These are phyloP conservation scores for Blastomussa wellsi DNA, from an alignment of 92 coral and sea anemone genomes.

Conservation along the genomic window DNA sequence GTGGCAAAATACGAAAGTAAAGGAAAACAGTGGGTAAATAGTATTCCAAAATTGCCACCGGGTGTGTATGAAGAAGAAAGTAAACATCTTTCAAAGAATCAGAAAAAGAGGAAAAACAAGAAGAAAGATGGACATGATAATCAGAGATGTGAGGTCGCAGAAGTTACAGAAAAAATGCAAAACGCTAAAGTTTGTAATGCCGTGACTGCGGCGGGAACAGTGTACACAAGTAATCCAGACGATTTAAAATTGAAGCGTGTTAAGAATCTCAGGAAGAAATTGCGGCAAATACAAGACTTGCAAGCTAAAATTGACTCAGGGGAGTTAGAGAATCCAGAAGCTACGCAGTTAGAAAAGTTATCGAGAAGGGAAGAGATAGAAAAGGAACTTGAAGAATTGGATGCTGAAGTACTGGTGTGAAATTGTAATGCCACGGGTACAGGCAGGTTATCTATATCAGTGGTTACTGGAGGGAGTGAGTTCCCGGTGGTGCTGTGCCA, in stretches of 20 bases:
- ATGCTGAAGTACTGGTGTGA: conserved; percentile 21
- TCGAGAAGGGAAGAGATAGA: conserved; percentile 73
- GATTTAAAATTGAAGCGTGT: conserved; percentile 77
- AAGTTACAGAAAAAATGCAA: conserved; percentile 53
- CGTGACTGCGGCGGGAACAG: conserved; percentile 59
- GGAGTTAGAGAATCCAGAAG: conserved; percentile 74
- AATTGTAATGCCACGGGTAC: background rate
- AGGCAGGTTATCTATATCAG: background rate
- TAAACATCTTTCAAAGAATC: conserved; percentile 70
- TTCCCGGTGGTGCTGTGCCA: background rate
- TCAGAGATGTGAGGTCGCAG: conserved; percentile 36
- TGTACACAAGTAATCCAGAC: conserved; percentile 70
- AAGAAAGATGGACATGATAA: conserved; percentile 23
- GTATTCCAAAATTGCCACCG: conserved; percentile 76
- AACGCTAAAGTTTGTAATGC: conserved; percentile 37
- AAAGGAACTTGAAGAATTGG: conserved; percentile 75
- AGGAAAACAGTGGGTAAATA: conserved; percentile 92
- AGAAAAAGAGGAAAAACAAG: conserved; percentile 77
- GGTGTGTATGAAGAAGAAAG: conserved; percentile 70
- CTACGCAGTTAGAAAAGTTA: conserved; percentile 82
- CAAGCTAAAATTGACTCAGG: conserved; percentile 90
- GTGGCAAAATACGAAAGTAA: conserved; percentile 96
- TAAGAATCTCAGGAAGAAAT: conserved; percentile 87
- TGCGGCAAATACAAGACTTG: conserved; percentile 93
- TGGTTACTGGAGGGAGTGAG: background rate